Evolutionary conservation across 2,797 vertebrate species (phyloP).

Genomic region (Otolemur crassicaudatus): DNA sequence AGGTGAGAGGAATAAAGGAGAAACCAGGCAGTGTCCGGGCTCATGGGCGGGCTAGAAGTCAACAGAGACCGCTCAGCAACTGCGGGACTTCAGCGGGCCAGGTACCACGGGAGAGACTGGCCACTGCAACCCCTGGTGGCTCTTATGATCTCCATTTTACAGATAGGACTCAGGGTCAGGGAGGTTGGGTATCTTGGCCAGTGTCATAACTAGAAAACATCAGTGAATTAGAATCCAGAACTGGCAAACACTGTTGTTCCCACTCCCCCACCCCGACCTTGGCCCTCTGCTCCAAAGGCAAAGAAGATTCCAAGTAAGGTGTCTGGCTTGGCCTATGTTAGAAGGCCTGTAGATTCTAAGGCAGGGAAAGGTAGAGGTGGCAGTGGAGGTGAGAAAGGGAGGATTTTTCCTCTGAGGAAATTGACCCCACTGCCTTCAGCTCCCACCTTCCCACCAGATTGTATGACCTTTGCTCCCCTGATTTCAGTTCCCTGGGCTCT

Average conservation of each 20-base stretch:
- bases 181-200: not conserved
- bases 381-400: too few species aligned
- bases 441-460: not conserved
- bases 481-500: not conserved
- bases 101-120: too few species aligned
- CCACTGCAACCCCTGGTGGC: not conserved
- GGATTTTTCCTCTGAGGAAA: not conserved
- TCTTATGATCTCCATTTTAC: not conserved
- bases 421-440: not conserved
- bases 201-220: not conserved
- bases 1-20: not conserved
- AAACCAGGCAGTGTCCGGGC: not conserved
- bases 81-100: accelerated
- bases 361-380: not conserved
- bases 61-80: not conserved
- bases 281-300: not conserved
- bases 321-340: not conserved
- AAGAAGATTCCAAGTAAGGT: not conserved
- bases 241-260: not conserved
- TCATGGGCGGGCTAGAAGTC: not conserved
- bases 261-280: accelerated
- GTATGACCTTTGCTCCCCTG: not conserved
- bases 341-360: not conserved
- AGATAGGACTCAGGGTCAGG: not conserved
- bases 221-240: not conserved